phyloP scores from a whole-genome alignment of 2,797 vertebrate genomes.

The Enteromius afrohamiltoni region DNA sequence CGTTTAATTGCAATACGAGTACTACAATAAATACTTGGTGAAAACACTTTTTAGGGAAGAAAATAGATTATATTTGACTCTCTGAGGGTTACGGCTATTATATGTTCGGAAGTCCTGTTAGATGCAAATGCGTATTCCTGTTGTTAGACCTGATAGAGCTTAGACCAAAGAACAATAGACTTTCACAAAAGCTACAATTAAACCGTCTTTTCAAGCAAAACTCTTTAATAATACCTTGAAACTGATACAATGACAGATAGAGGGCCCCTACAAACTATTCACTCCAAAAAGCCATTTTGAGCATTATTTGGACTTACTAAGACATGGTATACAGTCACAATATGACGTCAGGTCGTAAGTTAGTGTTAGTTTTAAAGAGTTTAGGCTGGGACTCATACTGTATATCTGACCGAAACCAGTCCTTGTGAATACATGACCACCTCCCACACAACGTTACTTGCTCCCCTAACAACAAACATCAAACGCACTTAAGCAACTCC shows the following conservation, averaged over 20 bases:
- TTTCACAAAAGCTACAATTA: slow-evolving; percentile 23
- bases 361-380: neutral
- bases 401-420: slow-evolving; percentile 28
- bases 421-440: neutral
- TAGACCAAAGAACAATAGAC: neutral
- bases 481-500: no score
- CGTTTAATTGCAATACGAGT: neutral
- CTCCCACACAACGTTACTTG: neutral
- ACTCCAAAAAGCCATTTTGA: neutral
- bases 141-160: neutral
- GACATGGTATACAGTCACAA: neutral
- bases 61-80: neutral
- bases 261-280: neutral
- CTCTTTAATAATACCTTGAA: slow-evolving; percentile 14
- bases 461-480: neutral
- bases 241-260: neutral
- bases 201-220: neutral
- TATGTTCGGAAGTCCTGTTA: neutral
- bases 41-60: neutral
- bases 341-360: neutral
- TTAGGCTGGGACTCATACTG: slow-evolving; percentile 25
- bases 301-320: neutral
- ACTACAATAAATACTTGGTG: neutral
- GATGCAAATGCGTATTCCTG: neutral
- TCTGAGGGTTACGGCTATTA: no score